Evolutionary conservation across 2,888 invertebrate genomes (phyloP).

Genomic region (Scaptomyza caliginosa): DNA sequence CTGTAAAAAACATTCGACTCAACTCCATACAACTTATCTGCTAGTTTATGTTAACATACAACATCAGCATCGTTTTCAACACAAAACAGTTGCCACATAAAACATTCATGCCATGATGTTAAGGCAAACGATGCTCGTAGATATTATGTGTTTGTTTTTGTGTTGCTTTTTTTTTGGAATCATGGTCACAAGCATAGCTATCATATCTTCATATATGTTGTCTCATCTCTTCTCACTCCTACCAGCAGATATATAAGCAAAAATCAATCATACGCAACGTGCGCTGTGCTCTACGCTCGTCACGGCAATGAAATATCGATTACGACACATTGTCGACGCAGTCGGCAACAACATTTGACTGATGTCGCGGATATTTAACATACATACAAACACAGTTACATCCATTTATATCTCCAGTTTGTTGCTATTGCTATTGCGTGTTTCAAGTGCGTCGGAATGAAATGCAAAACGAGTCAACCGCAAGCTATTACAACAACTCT

Average conservation of each 20-base stretch:
- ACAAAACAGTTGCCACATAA: constrained; percentile 38
- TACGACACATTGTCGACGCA: constrained; percentile 63
- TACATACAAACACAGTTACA: constrained; percentile 22
- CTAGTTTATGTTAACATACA: constrained; percentile 8
- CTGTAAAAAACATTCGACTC: not conserved
- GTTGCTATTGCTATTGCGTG: constrained; percentile 8
- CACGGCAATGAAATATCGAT: constrained; percentile 76
- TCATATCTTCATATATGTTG: constrained; percentile 21
- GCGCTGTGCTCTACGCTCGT: constrained; percentile 40
- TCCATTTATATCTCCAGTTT: constrained; percentile 33
- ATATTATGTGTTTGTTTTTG: not conserved
- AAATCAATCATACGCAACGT: constrained; percentile 77
- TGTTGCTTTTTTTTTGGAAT: constrained; percentile 20
- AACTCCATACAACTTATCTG: not conserved
- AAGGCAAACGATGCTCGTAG: constrained; percentile 16
- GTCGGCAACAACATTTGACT: constrained; percentile 43
- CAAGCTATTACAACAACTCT: constrained; percentile 32
- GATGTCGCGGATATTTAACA: constrained; percentile 49
- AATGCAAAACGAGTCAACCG: constrained; percentile 69
- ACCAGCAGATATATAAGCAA: constrained; percentile 21
- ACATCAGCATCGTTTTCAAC: constrained; percentile 23
- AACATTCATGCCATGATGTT: constrained; percentile 4
- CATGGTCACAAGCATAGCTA: constrained; percentile 36
- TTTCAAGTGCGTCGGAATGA: constrained; percentile 43
- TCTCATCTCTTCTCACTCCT: constrained; percentile 24